Evolutionary conservation across 1,140 invertebrate species (phyloP), one percentile per base, ranked within the genome.

Genomic region (Sogatella furcifera): DNA sequence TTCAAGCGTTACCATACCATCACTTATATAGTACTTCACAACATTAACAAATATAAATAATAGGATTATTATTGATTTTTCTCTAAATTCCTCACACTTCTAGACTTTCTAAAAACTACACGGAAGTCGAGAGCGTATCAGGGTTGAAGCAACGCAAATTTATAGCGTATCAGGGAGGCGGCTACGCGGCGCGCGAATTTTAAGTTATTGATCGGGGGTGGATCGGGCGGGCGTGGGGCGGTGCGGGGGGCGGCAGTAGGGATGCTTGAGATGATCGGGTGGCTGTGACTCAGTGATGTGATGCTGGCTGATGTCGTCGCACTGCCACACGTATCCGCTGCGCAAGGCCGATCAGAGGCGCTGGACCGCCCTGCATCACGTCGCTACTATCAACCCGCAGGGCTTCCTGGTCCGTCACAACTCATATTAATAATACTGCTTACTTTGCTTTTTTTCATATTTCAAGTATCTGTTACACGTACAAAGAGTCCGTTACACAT

Each of bases 401-500:
- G 59, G 59, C 2, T 60, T 60, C 19, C 38, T 60, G 38, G 59
- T 60, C 31, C 41, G 58, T 60, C 14, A n/a, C n/a, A n/a, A n/a
- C n/a, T n/a, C n/a, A n/a, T n/a, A n/a, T n/a, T n/a, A n/a, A n/a
- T n/a, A n/a, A n/a, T n/a, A n/a, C n/a, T n/a, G n/a, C n/a, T n/a
- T n/a, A n/a, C n/a, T n/a, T n/a, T n/a, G n/a, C n/a, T n/a, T n/a
- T n/a, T n/a, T n/a, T n/a, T n/a, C n/a, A n/a, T n/a, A n/a, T n/a
- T n/a, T n/a, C n/a, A n/a, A n/a, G n/a, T n/a, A n/a, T n/a, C n/a
- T n/a, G n/a, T n/a, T n/a, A n/a, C n/a, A n/a, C n/a, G n/a, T n/a
- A n/a, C n/a, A n/a, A n/a, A n/a, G n/a, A n/a, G n/a, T n/a, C n/a
- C n/a, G n/a, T n/a, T n/a, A n/a, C n/a, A n/a, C n/a, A n/a, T n/a